Evolutionary conservation across 2,888 invertebrate species (phyloP), one percentile per base, ranked within the genome.

Genomic region (Acheta domesticus): DNA sequence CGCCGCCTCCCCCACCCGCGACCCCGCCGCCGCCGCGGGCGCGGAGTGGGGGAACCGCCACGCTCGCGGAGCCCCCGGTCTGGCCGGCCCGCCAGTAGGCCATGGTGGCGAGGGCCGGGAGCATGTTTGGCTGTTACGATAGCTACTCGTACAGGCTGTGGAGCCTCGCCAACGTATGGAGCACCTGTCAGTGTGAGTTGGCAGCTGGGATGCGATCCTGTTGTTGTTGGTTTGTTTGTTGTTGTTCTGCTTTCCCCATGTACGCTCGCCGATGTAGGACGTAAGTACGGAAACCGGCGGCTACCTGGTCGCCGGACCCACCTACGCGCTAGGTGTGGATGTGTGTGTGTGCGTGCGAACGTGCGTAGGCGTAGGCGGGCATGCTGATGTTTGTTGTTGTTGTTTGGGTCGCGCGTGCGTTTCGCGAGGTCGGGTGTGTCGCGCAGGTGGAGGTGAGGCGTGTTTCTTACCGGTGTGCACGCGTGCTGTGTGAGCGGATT

Each of bases 91-190:
- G 19, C 86, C 91, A 92, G 92, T 92, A 91, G 91, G 93, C 92
- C 91, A 93, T 93, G 93, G 93, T 93, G 91, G 92, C 92, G 91
- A 92, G 91, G 89, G 90, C 91, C 90, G 92, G 89, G 89, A 92
- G 90, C 90, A 93, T 92, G 92, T 92, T 91, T 90, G 91, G 91
- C 87, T 91, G 91, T 89, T 91, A 91, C 89, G 92, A 92, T 89
- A 92, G 92, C 89, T 92, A 92, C 89, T 92, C 92, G 87, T 92
- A 92, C 89, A 90, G 92, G 87, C 91, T 92, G 88, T 92, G 92
- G 92, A 92, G 92, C 89, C 89, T 92, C 88, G 92, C 92, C 89
- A 92, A 92, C 89, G 92, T 92, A 86, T 92, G 92, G 92, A 91
- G 91, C 89, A 91, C 91, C 89, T 92, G 91, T 88, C 91, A 92